Percentiles rank a stretch among this genome's conserved stretches.
phyloP scores from a whole-genome alignment of 2,113 vertebrate species.

The Microcebus tavaratra region DNA sequence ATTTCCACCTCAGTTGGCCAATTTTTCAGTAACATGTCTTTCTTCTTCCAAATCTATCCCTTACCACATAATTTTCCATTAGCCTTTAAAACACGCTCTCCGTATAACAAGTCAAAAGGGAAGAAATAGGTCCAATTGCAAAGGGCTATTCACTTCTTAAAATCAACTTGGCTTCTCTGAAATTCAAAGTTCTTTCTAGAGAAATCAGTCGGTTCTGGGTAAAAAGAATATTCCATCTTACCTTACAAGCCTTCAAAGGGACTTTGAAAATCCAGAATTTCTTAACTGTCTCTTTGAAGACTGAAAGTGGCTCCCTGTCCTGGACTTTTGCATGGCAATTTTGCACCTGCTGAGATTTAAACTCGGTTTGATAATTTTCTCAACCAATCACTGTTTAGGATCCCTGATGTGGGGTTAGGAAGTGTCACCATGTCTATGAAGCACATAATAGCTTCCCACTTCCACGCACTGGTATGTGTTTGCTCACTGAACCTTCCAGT shows the following conservation, averaged over 20 bases:
- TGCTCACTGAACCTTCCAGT: slow-evolving; percentile 63
- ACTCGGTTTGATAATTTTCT: slow-evolving; percentile 72
- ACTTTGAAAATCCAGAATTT: slow-evolving; percentile 70
- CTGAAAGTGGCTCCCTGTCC: slow-evolving; percentile 37
- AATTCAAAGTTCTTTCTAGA: slow-evolving; percentile 36
- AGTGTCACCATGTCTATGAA: slow-evolving; percentile 51
- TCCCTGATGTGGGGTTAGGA: slow-evolving; percentile 64
- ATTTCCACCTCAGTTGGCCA: not conserved
- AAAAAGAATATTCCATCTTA: slow-evolving; percentile 62
- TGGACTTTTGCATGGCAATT: slow-evolving; percentile 66
- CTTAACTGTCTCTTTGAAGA: slow-evolving; percentile 70
- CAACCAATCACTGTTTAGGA: slow-evolving; percentile 79
- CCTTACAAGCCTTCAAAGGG: slow-evolving; percentile 70
- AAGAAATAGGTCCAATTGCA: not conserved
- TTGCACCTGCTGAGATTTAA: slow-evolving; percentile 80
- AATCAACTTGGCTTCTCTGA: slow-evolving; percentile 19
- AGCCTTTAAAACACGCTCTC: not conserved
- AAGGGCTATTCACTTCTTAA: not conserved
- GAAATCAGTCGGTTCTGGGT: not conserved
- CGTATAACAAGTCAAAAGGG: not conserved
- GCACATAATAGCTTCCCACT: slow-evolving; percentile 73
- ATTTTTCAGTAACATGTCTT: not conserved
- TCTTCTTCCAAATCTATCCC: not conserved
- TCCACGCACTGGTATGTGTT: slow-evolving; percentile 55
- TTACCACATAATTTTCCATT: not conserved